Evolutionary conservation across 2,797 vertebrate genomes (phyloP).

Genomic region (Oreonectes daqikongensis): DNA sequence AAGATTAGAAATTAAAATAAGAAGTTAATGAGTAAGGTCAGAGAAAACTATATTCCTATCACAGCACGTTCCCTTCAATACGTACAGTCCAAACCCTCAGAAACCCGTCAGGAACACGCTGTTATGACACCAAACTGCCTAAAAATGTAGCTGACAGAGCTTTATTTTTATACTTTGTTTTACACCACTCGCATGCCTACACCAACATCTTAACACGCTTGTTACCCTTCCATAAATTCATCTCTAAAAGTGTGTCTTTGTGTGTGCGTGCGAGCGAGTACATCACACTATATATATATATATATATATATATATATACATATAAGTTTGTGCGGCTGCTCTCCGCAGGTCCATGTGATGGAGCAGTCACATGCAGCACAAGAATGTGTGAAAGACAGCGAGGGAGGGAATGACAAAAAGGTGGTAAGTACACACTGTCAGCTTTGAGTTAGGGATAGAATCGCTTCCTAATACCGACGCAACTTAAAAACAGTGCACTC

Average conservation of each 20-base stretch:
- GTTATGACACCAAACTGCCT: background rate
- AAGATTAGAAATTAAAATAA: background rate
- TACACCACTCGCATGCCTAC: background rate
- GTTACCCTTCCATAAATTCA: conserved; percentile 27
- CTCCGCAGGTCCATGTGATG: conserved; percentile 41
- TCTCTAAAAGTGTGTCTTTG: conserved; percentile 21
- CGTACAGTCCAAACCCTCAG: background rate
- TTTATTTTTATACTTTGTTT: background rate
- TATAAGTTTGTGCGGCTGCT: conserved; percentile 26
- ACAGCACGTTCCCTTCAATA: background rate
- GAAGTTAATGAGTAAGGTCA: background rate
- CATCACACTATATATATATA: background rate
- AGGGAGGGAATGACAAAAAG: conserved; percentile 18
- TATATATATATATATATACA: too few relatives aligned
- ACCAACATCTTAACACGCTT: conserved; percentile 19
- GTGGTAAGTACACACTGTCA: background rate
- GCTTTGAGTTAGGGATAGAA: background rate
- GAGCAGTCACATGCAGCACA: conserved; percentile 45
- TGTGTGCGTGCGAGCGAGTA: conserved; percentile 7
- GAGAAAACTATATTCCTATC: background rate
- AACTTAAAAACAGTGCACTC: background rate
- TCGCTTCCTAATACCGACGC: background rate
- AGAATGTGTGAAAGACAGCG: conserved; percentile 15
- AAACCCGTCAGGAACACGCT: background rate
- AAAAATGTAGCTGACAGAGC: background rate